phyloP scores from a whole-genome alignment of 2,797 vertebrate species.

The Etheostoma perlongum region DNA sequence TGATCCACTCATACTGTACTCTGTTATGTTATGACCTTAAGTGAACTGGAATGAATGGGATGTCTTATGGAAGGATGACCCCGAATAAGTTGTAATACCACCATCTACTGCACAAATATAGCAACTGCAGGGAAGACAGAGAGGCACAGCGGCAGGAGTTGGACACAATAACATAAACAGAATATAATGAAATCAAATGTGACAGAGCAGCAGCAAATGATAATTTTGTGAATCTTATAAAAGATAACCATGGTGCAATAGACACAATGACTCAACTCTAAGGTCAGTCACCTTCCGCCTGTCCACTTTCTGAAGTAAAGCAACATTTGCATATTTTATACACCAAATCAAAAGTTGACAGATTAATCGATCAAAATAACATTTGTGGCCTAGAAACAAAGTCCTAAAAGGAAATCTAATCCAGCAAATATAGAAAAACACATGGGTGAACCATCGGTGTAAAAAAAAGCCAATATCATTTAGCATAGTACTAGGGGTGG shows the following conservation, averaged over 20 bases:
- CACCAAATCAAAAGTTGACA: neutral
- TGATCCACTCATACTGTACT: constrained; percentile 10
- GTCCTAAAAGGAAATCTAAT: neutral
- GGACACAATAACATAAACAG: neutral
- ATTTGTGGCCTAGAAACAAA: neutral
- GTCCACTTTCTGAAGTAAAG: neutral
- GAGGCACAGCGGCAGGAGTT: fast-evolving
- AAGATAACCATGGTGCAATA: neutral
- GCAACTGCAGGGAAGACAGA: constrained; percentile 11
- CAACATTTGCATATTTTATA: neutral
- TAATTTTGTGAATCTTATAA: neutral
- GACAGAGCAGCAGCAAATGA: neutral
- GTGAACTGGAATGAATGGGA: constrained; percentile 35
- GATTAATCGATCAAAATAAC: neutral
- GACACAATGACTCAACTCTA: neutral
- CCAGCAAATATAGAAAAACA: neutral
- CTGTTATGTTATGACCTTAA: constrained; percentile 21
- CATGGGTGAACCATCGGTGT: neutral
- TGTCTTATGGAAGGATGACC: neutral
- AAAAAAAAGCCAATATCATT: neutral
- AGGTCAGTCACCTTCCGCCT: neutral
- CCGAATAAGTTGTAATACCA: neutral
- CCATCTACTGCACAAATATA: constrained; percentile 58
- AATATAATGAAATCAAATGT: neutral
- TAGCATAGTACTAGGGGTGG: neutral